Base-by-base conservation (phyloP, 2,797 vertebrate species). In the Phyllotis vaccarum region DNA sequence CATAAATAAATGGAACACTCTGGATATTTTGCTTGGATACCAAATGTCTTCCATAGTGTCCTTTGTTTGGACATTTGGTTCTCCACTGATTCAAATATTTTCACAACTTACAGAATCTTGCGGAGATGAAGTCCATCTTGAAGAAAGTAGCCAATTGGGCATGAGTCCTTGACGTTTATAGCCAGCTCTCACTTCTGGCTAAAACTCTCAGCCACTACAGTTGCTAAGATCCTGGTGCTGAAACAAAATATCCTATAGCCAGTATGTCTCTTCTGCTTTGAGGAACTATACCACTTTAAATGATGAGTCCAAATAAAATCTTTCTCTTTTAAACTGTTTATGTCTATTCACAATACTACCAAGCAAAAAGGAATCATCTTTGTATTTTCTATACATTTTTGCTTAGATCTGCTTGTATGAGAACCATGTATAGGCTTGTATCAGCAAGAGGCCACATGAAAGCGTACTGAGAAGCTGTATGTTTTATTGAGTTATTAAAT, bases 371-470 rank as follows among this genome's bases (percentile, higher is more conserved):
- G 2, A 66, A n/a, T 68, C 16, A 6, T n/a, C 7, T 85, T 49
- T 85, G 21, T 49, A 34, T 29, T 66, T 27, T 64, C 43, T 10
- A 29, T 27, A 27, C 5, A n/a, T 78, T n/a, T 2, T 21, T 86
- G 6, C 0, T 56, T 64, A 0, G 21, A 76, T 43, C 9, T 76
- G 13, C 9, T 66, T 43, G 24, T 37, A 46, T 70, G 11, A 31
- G 43, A 56, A 2, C 3, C 7, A 14, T 19, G n/a, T 5, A n/a
- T 4, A 13, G 24, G 29, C 7, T 0, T 6, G 3, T 31, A 13
- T 27, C 3, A 85, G 13, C n/a, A 8, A 85, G 3, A 34, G 14
- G 4, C 31, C 9, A 80, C 27, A 70, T 6, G 60, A 92, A 79
- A 7, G 13, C 6, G 0, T 43, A 46, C 31, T 75, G 72, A 27